These are phyloP conservation scores for Eucera pruinosa DNA, from an alignment of 2,888 invertebrate species.

Conservation along the genomic window DNA sequence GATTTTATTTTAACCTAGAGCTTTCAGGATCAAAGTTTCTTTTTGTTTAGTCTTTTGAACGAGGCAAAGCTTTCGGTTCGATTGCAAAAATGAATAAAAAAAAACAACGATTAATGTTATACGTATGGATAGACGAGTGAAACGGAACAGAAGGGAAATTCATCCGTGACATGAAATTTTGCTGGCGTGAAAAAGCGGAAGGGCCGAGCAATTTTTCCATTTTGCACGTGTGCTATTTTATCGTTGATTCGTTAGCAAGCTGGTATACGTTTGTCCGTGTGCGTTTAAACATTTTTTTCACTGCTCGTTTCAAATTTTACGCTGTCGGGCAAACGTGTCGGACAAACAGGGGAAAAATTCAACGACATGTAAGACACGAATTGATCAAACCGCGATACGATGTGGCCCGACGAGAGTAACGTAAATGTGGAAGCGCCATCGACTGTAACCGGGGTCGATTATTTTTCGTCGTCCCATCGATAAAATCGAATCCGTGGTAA, in stretches of 20 bases:
- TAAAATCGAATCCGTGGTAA: constrained; percentile 50
- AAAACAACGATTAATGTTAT: neutral
- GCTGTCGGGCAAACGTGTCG: too few relatives aligned
- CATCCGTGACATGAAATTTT: neutral
- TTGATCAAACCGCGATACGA: constrained; percentile 21
- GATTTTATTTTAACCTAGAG: too few relatives aligned
- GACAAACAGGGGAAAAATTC: neutral
- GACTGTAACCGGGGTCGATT: constrained; percentile 23
- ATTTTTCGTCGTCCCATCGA: constrained; percentile 46
- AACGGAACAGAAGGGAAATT: neutral
- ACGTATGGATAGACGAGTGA: neutral
- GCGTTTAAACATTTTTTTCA: neutral
- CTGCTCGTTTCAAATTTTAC: neutral
- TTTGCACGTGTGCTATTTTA: constrained; percentile 1
- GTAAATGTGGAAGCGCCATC: too few relatives aligned
- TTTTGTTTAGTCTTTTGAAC: too few relatives aligned
- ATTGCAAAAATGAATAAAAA: neutral
- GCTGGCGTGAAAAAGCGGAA: neutral
- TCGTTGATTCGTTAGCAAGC: neutral
- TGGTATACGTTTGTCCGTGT: neutral
- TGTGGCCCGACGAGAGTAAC: neutral
- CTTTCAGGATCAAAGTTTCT: too few relatives aligned
- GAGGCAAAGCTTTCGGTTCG: too few relatives aligned
- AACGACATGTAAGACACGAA: constrained; percentile 14
- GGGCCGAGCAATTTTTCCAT: neutral